Conservation (phyloP, 2,113 vertebrate species). For the Zosterops hypoxanthus region DNA sequence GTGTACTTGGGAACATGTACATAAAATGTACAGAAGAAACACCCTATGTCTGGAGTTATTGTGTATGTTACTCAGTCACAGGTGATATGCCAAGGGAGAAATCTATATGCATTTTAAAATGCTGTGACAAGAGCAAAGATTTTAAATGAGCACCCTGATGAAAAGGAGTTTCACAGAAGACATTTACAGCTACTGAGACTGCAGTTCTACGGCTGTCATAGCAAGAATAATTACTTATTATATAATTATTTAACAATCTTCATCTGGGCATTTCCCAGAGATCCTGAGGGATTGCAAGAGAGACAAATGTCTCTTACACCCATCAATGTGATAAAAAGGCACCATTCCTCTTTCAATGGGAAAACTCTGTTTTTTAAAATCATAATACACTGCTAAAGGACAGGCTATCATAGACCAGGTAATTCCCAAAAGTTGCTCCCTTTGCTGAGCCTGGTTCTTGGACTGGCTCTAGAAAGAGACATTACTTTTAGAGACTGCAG, state of each 20-base stretch:
- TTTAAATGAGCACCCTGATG: not conserved
- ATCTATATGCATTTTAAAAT: not conserved
- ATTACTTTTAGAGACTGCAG: not conserved
- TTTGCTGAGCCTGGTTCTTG: not conserved
- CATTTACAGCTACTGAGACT: not conserved
- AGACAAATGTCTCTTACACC: not conserved
- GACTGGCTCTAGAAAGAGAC: not conserved
- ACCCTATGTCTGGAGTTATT: not conserved
- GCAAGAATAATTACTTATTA: not conserved
- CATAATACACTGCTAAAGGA: not conserved
- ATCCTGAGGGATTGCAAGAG: not conserved
- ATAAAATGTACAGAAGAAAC: not conserved
- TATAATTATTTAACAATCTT: not conserved
- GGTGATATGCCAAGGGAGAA: not conserved
- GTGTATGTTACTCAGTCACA: not conserved
- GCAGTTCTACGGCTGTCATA: not conserved
- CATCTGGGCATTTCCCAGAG: accelerated
- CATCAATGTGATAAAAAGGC: not conserved
- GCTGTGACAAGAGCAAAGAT: not conserved
- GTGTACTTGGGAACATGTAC: not conserved
- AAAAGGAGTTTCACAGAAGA: not conserved
- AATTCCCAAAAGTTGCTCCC: not conserved
- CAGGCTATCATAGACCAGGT: not conserved
- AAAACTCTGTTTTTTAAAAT: not conserved
- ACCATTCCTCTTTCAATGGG: not conserved